A percentile compares a stretch with the other conserved stretches of the same genome.
Evolutionary conservation across 2,113 vertebrate genomes (phyloP).

Genomic region (Nesoenas mayeri): DNA sequence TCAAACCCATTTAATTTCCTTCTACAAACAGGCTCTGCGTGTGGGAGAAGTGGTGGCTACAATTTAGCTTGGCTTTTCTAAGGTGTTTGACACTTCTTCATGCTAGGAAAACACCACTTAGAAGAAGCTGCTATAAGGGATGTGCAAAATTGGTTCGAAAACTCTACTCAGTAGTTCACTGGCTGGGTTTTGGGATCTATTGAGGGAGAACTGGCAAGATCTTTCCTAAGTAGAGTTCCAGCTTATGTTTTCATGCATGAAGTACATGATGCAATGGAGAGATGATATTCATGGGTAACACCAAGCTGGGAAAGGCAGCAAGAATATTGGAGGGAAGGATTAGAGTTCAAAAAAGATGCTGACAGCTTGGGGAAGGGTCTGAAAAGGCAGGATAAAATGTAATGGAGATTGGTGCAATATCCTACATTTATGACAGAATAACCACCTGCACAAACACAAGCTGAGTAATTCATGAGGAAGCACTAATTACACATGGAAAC

Average conservation of each 20-base stretch:
- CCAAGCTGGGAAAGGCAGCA: neutral
- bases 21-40: neutral
- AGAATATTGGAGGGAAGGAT: neutral
- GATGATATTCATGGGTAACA: neutral
- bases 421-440: neutral
- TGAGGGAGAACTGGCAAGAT: neutral
- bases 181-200: neutral
- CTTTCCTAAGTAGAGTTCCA: neutral
- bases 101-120: neutral
- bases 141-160: neutral
- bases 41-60: neutral
- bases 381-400: neutral
- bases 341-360: neutral
- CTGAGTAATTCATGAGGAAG: neutral
- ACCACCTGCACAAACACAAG: slow-evolving; percentile 2
- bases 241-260: neutral
- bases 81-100: neutral
- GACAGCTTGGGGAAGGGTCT: neutral
- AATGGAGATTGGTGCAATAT: neutral
- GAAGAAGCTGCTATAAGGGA: neutral
- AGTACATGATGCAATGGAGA: neutral
- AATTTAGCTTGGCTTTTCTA: neutral
- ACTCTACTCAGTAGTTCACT: neutral
- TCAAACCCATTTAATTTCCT: neutral
- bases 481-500: neutral